Evolutionary conservation across 2,888 invertebrate species (phyloP).

Genomic region (Bhutanitis thaidina): DNA sequence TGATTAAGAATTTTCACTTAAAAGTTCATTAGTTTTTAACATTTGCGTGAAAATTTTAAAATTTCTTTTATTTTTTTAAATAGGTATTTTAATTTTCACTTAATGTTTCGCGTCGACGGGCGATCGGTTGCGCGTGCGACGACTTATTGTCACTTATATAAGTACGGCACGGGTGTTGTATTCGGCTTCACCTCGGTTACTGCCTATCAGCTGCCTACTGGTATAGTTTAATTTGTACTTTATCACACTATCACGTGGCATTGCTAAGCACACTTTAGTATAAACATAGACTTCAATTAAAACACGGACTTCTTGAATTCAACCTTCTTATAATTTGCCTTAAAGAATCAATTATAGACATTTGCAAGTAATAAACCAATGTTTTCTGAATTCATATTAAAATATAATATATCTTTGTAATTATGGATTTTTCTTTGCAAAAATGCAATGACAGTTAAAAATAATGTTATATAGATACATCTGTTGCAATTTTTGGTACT

Average conservation of each 20-base stretch:
- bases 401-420: no score
- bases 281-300: constrained; percentile 38
- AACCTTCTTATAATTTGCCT: no score
- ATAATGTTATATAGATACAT: background rate
- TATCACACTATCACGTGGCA: constrained; percentile 68
- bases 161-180: constrained; percentile 47
- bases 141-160: constrained; percentile 33
- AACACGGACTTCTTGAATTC: constrained; percentile 22
- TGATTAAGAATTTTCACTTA: constrained; percentile 49
- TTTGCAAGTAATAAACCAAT: background rate
- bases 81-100: constrained; percentile 18
- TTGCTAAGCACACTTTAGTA: constrained; percentile 34
- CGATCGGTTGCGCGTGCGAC: constrained; percentile 49
- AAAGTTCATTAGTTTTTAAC: constrained; percentile 56
- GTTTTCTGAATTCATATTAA: no score
- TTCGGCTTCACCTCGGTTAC: constrained; percentile 50
- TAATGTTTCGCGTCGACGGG: constrained; percentile 26
- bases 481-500: constrained; percentile 19
- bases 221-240: constrained; percentile 71
- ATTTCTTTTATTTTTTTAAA: constrained; percentile 13
- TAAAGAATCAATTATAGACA: background rate
- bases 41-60: constrained; percentile 21
- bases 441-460: no score
- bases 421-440: no score
- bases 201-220: constrained; percentile 63